These are phyloP conservation scores for Cairina moschata DNA, from an alignment of 2,113 vertebrate genomes.

Conservation along the genomic window DNA sequence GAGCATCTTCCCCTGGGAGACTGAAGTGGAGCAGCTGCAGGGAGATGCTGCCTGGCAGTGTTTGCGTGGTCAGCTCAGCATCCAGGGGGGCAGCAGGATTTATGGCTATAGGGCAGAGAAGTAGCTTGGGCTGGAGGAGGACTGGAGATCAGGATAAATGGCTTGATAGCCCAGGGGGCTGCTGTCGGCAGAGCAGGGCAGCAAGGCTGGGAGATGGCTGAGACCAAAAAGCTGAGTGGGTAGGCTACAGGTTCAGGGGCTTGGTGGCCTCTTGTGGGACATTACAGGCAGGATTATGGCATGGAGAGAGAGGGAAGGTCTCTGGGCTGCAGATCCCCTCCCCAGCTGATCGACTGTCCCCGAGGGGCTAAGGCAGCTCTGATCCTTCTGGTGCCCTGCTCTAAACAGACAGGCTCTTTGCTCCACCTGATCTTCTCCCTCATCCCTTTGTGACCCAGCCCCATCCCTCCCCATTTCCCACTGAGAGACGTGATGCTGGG, in stretches of 20 bases:
- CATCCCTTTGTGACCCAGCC: neutral
- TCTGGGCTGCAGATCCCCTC: neutral
- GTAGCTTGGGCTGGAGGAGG: neutral
- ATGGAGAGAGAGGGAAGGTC: neutral
- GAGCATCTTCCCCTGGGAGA: neutral
- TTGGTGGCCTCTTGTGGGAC: neutral
- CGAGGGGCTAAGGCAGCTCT: neutral
- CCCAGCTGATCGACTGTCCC: neutral
- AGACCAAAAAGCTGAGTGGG: fast-evolving
- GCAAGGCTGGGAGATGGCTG: neutral
- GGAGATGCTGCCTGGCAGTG: neutral
- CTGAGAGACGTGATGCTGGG: neutral
- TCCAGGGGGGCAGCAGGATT: neutral
- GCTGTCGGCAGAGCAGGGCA: fast-evolving
- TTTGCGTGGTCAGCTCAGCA: neutral
- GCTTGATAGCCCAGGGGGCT: neutral
- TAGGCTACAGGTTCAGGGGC: neutral
- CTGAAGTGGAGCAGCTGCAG: neutral
- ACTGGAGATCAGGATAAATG: fast-evolving
- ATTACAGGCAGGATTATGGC: neutral
- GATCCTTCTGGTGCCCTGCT: neutral
- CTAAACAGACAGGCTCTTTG: neutral
- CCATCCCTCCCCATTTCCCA: neutral
- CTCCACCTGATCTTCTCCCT: neutral
- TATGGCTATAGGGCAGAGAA: neutral